phyloP scores from a whole-genome alignment of 1,140 invertebrate species.

The Drosophila eugracilis region DNA sequence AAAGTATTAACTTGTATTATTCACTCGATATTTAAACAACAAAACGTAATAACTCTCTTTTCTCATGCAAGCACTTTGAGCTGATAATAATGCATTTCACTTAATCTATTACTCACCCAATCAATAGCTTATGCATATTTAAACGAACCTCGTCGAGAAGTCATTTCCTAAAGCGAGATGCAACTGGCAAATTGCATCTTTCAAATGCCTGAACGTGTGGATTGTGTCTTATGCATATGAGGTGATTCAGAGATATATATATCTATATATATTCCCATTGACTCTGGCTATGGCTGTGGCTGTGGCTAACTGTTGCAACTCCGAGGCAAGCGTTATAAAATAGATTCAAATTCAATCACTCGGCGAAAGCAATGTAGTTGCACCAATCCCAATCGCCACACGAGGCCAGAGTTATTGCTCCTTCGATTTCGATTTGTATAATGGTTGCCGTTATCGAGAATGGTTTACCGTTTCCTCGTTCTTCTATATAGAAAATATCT shows the following conservation, averaged over 20 bases:
- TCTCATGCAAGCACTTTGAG: constrained; percentile 29
- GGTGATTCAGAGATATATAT: constrained; percentile 24
- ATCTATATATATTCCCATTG: background rate
- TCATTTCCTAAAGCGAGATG: constrained; percentile 68
- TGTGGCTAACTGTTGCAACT: constrained; percentile 58
- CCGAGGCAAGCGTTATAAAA: constrained; percentile 71
- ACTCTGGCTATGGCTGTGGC: constrained; percentile 45
- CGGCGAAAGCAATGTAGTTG: constrained; percentile 69
- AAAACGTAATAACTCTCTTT: constrained; percentile 18
- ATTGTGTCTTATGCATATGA: constrained; percentile 49
- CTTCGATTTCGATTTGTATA: constrained; percentile 76
- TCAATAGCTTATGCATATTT: constrained; percentile 24
- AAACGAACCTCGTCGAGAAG: constrained; percentile 44
- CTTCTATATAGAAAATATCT: constrained; percentile 15
- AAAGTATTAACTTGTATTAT: no score
- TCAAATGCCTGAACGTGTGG: constrained; percentile 56
- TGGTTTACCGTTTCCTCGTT: constrained; percentile 68
- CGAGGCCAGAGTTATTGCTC: constrained; percentile 38
- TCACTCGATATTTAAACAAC: constrained; percentile 13
- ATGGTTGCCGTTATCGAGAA: constrained; percentile 79
- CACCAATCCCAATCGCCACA: constrained; percentile 47
- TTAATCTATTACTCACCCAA: constrained; percentile 53
- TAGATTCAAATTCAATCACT: constrained; percentile 82
- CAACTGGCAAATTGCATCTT: constrained; percentile 79
- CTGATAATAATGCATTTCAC: constrained; percentile 46